Evolutionary conservation across 2,888 invertebrate genomes (phyloP), one percentile per base, ranked within the genome.

Genomic region (Cephus pulcher): DNA sequence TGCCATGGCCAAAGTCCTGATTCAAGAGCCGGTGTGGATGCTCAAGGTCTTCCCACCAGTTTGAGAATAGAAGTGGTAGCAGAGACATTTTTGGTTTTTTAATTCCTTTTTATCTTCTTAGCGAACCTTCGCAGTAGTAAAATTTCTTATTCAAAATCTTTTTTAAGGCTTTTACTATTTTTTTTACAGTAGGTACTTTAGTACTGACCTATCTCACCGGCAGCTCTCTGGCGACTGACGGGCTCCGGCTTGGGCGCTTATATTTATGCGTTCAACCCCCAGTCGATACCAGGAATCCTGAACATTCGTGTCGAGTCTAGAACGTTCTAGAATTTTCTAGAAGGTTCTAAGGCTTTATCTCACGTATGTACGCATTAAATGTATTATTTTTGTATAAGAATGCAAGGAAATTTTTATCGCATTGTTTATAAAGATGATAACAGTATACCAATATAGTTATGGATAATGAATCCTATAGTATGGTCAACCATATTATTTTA

Each of bases 1-100:
- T 92, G 1, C 96, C 96, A 86, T 95, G 93, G 79, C 96, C 96
- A 89, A 96, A 96, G 89, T 96, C 95, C 92, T 96, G 96, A 91
- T 96, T 96, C 83, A 96, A 88, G 70, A 96, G 93, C 69, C 96
- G 94, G 76, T 96, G 95, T 15, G 96, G 96, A 79, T 95, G 93
- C 1, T 92, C 90, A 40, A 91, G 81, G n/a, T 90, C 90, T 76
- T 92, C 92, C 92, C 92, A 92, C 92, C 92, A 92, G 80, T 92
- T 88, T 12, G 92, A 91, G 84, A 92, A 92, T 30, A 92, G 30
- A 82, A 92, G 83, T 69, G 92, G 92, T n/a, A 92, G 86, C 79
- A 92, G 81, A 71, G 92, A 91, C 92, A 92, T 92, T 80, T 79
- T 85, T 73, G 12, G 40, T 68, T 79, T 15, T 82, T 80, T 35